Base-by-base conservation (phyloP, 2,888 invertebrate species). In the Erebia aethiops region DNA sequence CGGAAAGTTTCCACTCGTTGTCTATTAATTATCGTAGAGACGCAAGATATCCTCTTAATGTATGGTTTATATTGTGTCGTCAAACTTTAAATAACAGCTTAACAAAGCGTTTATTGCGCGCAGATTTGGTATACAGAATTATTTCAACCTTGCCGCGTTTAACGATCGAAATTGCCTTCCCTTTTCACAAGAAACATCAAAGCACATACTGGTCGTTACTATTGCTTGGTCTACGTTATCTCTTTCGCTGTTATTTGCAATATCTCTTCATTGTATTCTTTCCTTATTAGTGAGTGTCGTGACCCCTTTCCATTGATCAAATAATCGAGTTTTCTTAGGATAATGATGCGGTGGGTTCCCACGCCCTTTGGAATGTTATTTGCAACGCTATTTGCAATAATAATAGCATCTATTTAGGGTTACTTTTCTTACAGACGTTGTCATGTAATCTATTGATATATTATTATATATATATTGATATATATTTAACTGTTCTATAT, bases 111-210 rank as follows among this genome's bases (percentile, higher is more conserved):
- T 13, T 52, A 65, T 41, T 65, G 51, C 52, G 54, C 54, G 11
- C 54, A 35, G 61, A 68, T 68, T 68, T 52, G 41, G 21, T 60
- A 54, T 51, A 16, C 52, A 21, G 60, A 58, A 35, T 54, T 61
- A 69, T 57, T 57, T 66, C n/a, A 49, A 43, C 46, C 9, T 62
- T 26, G 64, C 60, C 52, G 58, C 16, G 68, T 68, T 63, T 46
- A 64, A 49, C 60, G 60, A 43, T 18, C 46, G 43, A 51, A 56
- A 54, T 61, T 14, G 57, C 41, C 26, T 35, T 67, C 67, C 54
- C 43, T 71, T 52, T 57, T 26, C 35, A 54, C 35, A 18, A 35
- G 56, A 43, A 21, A 69, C 66, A 66, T 69, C 56, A 66, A 71
- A 69, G 65, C 13, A 46, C 43, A 1, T 52, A 56, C 60, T n/a